phyloP scores from a whole-genome alignment of 2,113 vertebrate species.

The Brevimyrus niger region DNA sequence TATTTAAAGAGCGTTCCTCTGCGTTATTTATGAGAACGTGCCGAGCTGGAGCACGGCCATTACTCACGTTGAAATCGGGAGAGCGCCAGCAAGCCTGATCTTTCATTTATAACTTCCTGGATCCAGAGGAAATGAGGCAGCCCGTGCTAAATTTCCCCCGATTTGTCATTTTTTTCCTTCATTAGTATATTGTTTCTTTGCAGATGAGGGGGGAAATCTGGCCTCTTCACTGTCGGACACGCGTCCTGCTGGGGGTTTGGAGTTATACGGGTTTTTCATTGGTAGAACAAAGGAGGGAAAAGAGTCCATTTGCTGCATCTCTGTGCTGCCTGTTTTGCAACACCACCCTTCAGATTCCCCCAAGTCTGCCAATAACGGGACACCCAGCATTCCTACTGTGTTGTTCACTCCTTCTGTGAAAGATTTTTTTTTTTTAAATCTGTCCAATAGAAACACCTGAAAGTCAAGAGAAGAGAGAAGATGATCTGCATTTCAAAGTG shows the following conservation, averaged over 20 bases:
- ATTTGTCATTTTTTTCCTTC: conserved; percentile 27
- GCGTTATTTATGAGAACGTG: conserved; percentile 19
- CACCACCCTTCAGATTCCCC: background rate
- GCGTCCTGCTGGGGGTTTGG: background rate
- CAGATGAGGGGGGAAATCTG: background rate
- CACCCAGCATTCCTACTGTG: background rate
- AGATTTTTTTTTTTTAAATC: background rate
- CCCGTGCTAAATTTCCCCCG: conserved; percentile 26
- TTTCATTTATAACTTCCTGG: conserved; percentile 48
- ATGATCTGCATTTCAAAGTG: background rate
- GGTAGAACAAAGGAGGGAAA: background rate
- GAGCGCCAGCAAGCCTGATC: conserved; percentile 18
- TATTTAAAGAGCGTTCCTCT: conserved; percentile 19
- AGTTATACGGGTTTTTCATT: background rate
- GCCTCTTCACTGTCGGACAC: background rate
- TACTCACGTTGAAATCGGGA: conserved; percentile 21
- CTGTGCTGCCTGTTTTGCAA: background rate
- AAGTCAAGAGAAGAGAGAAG: background rate
- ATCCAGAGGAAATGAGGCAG: conserved; percentile 44
- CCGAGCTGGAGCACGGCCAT: conserved; percentile 11
- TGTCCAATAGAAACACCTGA: background rate
- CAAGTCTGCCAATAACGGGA: background rate
- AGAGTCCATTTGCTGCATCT: background rate
- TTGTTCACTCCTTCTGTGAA: background rate
- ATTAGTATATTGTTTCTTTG: conserved; percentile 30